Conservation (phyloP, 2,888 invertebrate species). For the Hoplodrina blanda region DNA sequence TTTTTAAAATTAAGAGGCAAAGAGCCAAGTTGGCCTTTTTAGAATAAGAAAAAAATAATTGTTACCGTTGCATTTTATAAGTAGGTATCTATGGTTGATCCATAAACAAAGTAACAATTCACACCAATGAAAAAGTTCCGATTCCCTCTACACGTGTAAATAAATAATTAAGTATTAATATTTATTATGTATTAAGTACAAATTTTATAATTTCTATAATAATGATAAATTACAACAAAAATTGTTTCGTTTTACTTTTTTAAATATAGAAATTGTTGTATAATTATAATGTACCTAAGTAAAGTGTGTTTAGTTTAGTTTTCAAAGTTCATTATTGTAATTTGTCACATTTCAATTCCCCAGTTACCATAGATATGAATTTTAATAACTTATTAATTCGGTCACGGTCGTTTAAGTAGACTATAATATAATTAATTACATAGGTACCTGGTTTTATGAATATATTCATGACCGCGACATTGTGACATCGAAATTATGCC, state of each 20-base stretch:
- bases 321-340: slow-evolving; percentile 45
- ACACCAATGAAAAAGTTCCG: slow-evolving; percentile 27
- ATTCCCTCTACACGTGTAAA: slow-evolving; percentile 44
- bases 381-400: slow-evolving; percentile 47
- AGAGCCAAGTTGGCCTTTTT: slow-evolving; percentile 44
- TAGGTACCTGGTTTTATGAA: slow-evolving; percentile 55
- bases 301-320: slow-evolving; percentile 40
- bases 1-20: slow-evolving; percentile 38
- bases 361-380: slow-evolving; percentile 62
- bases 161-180: slow-evolving; percentile 35
- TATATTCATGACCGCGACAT: slow-evolving; percentile 49
- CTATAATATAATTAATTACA: slow-evolving; percentile 49
- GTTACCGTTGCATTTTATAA: slow-evolving; percentile 59
- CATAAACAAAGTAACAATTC: slow-evolving; percentile 10
- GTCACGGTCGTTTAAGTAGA: slow-evolving; percentile 51
- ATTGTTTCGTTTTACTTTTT: slow-evolving; percentile 35
- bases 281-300: slow-evolving; percentile 32
- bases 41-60: slow-evolving; percentile 33
- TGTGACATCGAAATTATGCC: slow-evolving; percentile 63
- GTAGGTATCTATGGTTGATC: slow-evolving; percentile 18
- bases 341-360: slow-evolving; percentile 38
- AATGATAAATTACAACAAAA: slow-evolving; percentile 18
- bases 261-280: slow-evolving; percentile 46
- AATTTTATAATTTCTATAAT: slow-evolving; percentile 38
- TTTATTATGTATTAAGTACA: slow-evolving; percentile 52